A percentile compares a stretch with the other conserved stretches of the same genome.
These are phyloP conservation scores for Benitochromis conjunctus DNA, from an alignment of 2,113 vertebrate species.

Conservation along the genomic window DNA sequence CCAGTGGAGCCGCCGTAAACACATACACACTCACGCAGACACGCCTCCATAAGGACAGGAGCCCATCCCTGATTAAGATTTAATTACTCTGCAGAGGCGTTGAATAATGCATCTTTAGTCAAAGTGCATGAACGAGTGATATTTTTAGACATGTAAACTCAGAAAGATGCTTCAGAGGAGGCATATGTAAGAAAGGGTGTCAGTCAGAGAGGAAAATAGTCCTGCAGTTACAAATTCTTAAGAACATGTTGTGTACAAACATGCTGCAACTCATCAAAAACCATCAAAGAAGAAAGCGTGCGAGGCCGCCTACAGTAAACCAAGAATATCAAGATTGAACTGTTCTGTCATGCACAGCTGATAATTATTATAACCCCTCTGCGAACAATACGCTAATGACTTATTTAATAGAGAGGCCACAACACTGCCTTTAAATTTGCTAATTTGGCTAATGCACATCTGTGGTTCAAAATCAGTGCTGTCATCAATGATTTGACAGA, in stretches of 20 bases:
- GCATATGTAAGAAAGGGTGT: background rate
- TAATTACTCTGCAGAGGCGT: conserved; percentile 65
- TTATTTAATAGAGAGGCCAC: background rate
- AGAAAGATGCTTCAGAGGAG: conserved; percentile 19
- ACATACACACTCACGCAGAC: background rate
- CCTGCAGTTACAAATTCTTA: background rate
- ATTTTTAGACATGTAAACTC: conserved; percentile 69
- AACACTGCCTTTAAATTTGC: background rate
- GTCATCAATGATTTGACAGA: background rate
- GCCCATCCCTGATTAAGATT: conserved; percentile 68
- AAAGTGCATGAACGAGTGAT: conserved; percentile 45
- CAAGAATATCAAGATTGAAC: background rate
- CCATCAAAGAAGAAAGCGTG: background rate
- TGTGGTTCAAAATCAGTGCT: background rate
- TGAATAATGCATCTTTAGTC: conserved; percentile 72
- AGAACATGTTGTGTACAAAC: background rate
- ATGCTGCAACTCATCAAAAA: background rate
- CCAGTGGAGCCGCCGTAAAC: background rate
- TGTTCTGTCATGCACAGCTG: too few relatives aligned
- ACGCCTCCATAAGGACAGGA: conserved; percentile 23
- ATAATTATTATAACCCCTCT: background rate
- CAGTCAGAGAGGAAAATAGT: background rate
- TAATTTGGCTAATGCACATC: background rate
- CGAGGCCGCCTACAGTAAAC: background rate
- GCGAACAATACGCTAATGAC: background rate